Evolutionary conservation across 2,888 invertebrate species (phyloP).

Genomic region (Hydrotaea diabolus): DNA sequence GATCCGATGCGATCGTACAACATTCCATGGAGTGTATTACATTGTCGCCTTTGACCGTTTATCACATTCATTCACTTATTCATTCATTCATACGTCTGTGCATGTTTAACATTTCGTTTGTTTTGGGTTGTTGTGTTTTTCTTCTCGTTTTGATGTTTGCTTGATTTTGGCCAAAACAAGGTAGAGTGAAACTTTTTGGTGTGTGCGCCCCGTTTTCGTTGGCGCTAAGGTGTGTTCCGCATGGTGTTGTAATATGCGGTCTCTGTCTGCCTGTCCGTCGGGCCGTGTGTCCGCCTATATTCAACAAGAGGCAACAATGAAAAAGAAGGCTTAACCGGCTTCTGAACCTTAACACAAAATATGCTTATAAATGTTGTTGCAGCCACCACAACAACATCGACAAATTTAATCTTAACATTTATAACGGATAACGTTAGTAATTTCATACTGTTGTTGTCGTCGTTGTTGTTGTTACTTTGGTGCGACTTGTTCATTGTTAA

Average conservation of each 20-base stretch:
- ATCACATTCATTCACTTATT: constrained; percentile 22
- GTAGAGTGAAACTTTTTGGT: constrained; percentile 18
- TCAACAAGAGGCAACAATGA: constrained; percentile 11
- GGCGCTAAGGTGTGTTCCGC: constrained; percentile 67
- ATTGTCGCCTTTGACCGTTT: constrained; percentile 42
- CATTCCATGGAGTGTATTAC: constrained; percentile 29
- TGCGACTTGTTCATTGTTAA: constrained; percentile 27
- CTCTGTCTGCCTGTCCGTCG: not conserved
- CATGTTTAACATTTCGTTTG: constrained; percentile 11
- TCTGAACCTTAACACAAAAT: constrained; percentile 55
- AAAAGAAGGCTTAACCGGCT: constrained; percentile 66
- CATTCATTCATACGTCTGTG: constrained; percentile 3
- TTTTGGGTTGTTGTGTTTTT: not conserved
- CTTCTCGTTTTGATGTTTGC: not conserved
- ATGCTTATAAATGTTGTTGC: constrained; percentile 22
- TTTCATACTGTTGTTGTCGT: constrained; percentile 15
- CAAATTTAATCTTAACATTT: constrained; percentile 50
- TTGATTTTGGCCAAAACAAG: not conserved
- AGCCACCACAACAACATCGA: constrained; percentile 1
- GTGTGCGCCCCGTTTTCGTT: constrained; percentile 29
- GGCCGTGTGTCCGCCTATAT: not conserved
- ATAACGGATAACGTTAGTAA: constrained; percentile 49
- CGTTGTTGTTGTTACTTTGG: constrained; percentile 2
- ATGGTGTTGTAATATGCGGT: constrained; percentile 30
- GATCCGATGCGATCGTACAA: not conserved